Base-by-base conservation (phyloP, 2,797 vertebrate species). In the Lycodopsis pacificus region DNA sequence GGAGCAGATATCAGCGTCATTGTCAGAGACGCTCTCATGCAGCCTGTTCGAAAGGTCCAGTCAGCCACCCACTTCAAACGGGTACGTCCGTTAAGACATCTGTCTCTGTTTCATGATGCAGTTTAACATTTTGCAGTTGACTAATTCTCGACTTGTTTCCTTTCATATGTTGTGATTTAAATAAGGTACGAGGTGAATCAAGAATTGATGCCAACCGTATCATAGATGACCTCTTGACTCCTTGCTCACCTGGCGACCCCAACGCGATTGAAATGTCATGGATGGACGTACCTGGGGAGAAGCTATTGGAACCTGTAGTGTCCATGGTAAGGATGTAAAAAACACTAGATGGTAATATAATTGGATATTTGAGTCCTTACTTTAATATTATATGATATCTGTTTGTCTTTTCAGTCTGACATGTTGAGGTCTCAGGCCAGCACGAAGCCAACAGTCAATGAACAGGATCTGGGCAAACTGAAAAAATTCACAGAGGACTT, bases 401-500 rank as follows among this genome's bases (percentile, higher is more conserved):
- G 58, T 17, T 81, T 22, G 13, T 68, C 46, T 66, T 89, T 89
- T 62, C 94, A 99, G 98, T 0, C 87, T 0, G 98, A 99, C 86
- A 99, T 99, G 98, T 42, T 96, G 84, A 95, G 96, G 77, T 99
- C 98, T 0, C 90, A 92, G 46, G 4, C 93, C 46, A 96, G 59
- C 93, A 99, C 96, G 53, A 99, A 99, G 87, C 98, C 98, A 77
- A 99, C 98, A 22, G 98, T 99, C 85, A 99, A 99, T 51, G 98
- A 99, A 34, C 96, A 98, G 59, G 98, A 99, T 88, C 92, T 99
- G 93, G 93, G 95, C 58, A 99, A 99, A 91, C 93, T 99, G 86
- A 98, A 93, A 96, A 99, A 99, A 92, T 99, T 99, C 94, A 99
- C 98, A 91, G 96, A 99, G 76, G 98, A 99, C 87, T 99, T 99